A percentile compares a stretch with the other conserved stretches of the same genome.
Evolutionary conservation across 2,888 invertebrate genomes (phyloP).

Genomic region (Andrena trimmerana): DNA sequence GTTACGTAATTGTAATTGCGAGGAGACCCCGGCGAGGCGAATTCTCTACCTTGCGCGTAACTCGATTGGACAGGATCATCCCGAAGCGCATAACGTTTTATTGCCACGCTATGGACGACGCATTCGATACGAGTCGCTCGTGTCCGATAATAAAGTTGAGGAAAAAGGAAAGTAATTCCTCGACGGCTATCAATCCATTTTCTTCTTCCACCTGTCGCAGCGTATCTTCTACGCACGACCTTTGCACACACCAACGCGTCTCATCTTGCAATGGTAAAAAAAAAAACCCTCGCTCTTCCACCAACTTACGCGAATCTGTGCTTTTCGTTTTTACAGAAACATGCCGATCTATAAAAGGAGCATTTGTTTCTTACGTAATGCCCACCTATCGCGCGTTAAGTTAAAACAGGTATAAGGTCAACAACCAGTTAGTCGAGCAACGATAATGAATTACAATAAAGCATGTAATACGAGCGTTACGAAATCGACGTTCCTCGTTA

Average conservation of each 20-base stretch:
- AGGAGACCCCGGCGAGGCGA: neutral
- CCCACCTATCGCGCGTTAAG: neutral
- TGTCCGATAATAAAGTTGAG: neutral
- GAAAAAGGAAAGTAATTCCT: neutral
- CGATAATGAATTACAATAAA: conserved; percentile 41
- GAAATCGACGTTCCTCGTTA: conserved; percentile 1
- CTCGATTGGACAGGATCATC: conserved; percentile 17
- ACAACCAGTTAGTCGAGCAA: conserved; percentile 31
- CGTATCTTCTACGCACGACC: too few relatives aligned
- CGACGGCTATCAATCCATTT: too few relatives aligned
- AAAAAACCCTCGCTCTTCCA: neutral
- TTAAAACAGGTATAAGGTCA: conserved; percentile 37
- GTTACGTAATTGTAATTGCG: conserved; percentile 42
- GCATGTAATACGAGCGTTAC: conserved; percentile 4
- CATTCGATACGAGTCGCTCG: neutral
- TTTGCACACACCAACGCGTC: too few relatives aligned
- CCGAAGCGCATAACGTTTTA: neutral
- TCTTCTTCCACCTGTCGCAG: too few relatives aligned
- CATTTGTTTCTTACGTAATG: conserved; percentile 32
- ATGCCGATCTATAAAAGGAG: neutral
- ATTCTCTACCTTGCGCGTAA: conserved; percentile 18
- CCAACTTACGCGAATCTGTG: neutral
- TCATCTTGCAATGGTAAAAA: neutral
- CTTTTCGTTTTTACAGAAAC: neutral
- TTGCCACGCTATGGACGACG: neutral